Evolutionary conservation across 2,888 invertebrate species (phyloP).

Genomic region (Caenorhabditis sp.): DNA sequence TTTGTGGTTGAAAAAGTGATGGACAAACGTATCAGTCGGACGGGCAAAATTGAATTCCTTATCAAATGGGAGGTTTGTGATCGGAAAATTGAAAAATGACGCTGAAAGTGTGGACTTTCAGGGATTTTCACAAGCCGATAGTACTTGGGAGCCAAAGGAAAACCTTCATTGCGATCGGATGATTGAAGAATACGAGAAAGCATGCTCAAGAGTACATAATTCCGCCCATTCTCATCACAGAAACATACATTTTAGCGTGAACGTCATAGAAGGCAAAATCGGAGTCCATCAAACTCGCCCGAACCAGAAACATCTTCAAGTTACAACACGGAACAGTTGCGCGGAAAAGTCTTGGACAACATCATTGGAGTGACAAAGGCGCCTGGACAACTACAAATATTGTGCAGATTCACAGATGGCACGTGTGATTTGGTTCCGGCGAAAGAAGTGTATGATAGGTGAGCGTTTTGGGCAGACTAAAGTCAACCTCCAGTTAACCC

Average conservation of each 20-base stretch:
- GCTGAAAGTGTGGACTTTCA: background rate
- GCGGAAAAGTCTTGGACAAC: background rate
- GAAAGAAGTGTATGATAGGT: background rate
- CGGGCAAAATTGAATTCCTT: background rate
- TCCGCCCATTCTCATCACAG: no score
- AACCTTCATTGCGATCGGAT: conserved; percentile 2
- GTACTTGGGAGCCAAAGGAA: conserved; percentile 7
- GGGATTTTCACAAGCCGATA: conserved; percentile 13
- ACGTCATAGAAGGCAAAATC: no score
- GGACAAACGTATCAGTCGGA: background rate
- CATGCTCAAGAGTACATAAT: background rate
- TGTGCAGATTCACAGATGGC: conserved; percentile 24
- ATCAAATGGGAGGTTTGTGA: conserved; percentile 22
- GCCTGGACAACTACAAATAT: conserved; percentile 14
- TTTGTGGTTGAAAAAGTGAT: conserved; percentile 16
- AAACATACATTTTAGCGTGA: no score
- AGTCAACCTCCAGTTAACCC: no score
- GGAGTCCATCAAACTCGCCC: background rate
- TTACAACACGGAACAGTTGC: background rate
- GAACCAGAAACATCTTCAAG: background rate
- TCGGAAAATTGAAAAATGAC: background rate
- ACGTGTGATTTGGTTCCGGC: background rate
- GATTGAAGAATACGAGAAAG: conserved; percentile 3
- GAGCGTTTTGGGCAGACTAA: background rate
- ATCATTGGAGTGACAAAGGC: conserved; percentile 21